Percentiles rank a stretch among this genome's conserved stretches.
Conservation (phyloP, 2,113 vertebrate species). For the Chlorodrepanis virens region DNA sequence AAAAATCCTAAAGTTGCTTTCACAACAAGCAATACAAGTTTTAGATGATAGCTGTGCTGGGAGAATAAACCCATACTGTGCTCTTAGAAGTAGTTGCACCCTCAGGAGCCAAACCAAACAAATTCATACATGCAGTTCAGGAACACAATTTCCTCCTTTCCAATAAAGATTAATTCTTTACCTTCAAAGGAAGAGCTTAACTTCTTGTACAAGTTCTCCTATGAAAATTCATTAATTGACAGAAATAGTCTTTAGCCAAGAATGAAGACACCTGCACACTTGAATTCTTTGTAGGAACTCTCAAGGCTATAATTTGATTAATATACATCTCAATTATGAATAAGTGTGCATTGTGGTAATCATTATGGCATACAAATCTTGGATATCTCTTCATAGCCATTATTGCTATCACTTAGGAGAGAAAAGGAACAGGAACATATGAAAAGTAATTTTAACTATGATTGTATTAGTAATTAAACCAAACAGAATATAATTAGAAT, state of each 20-base stretch:
- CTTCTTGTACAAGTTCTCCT: not conserved
- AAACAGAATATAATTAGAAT: not conserved
- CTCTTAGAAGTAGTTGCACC: not conserved
- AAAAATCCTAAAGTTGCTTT: not conserved
- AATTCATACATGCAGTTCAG: not conserved
- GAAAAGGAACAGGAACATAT: not conserved
- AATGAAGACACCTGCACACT: not conserved
- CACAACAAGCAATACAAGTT: not conserved
- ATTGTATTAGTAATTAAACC: not conserved
- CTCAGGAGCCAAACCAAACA: not conserved
- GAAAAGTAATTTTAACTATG: not conserved
- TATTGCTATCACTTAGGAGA: not conserved
- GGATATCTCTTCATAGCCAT: not conserved
- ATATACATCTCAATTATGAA: not conserved
- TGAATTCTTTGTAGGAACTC: not conserved
- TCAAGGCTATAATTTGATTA: not conserved
- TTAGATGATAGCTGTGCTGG: not conserved
- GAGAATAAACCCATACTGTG: not conserved
- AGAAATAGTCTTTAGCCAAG: not conserved
- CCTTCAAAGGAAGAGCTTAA: not conserved
- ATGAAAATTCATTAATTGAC: not conserved
- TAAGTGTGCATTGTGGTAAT: not conserved
- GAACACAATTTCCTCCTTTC: not conserved
- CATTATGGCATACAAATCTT: not conserved
- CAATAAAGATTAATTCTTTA: not conserved